Evolutionary conservation across 2,888 invertebrate species (phyloP).

Genomic region (Drosophila recens): DNA sequence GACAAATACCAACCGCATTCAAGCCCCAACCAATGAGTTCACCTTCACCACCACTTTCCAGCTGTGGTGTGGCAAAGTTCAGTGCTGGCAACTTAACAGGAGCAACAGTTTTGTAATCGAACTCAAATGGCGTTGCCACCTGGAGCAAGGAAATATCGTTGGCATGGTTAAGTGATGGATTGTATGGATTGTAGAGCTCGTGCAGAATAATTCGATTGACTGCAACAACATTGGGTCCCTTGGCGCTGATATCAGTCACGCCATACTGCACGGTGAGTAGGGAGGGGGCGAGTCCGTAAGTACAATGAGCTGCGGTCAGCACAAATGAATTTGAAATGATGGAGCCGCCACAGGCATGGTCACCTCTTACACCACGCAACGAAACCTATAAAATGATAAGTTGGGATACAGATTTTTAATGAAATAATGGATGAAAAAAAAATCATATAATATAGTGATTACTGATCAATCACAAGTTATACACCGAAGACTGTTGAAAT

Average conservation of each 20-base stretch:
- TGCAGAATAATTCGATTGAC: conserved; percentile 82
- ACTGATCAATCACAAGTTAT: too few species aligned
- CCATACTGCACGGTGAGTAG: conserved; percentile 75
- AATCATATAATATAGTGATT: too few species aligned
- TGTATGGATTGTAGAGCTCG: conserved; percentile 69
- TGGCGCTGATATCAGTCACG: conserved; percentile 54
- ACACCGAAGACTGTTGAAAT: too few species aligned
- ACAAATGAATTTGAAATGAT: conserved; percentile 71
- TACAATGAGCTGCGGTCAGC: conserved; percentile 83
- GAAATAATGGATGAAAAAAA: too few species aligned
- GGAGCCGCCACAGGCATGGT: conserved; percentile 78
- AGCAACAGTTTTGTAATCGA: conserved; percentile 67
- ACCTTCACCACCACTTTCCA: conserved; percentile 61
- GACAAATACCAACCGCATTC: conserved; percentile 66
- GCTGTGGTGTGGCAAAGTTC: conserved; percentile 69
- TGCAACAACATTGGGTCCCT: conserved; percentile 67
- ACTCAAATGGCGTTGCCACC: conserved; percentile 69
- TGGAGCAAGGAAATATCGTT: conserved; percentile 85
- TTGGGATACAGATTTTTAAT: too few species aligned
- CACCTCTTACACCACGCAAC: conserved; percentile 64
- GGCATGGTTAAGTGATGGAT: conserved; percentile 61
- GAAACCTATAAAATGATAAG: conserved; percentile 56
- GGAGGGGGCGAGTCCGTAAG: conserved; percentile 27
- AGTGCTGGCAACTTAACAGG: conserved; percentile 77
- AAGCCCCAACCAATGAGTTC: conserved; percentile 83